phyloP scores from a whole-genome alignment of 2,888 invertebrate genomes.

The Drosophila vallismaia region DNA sequence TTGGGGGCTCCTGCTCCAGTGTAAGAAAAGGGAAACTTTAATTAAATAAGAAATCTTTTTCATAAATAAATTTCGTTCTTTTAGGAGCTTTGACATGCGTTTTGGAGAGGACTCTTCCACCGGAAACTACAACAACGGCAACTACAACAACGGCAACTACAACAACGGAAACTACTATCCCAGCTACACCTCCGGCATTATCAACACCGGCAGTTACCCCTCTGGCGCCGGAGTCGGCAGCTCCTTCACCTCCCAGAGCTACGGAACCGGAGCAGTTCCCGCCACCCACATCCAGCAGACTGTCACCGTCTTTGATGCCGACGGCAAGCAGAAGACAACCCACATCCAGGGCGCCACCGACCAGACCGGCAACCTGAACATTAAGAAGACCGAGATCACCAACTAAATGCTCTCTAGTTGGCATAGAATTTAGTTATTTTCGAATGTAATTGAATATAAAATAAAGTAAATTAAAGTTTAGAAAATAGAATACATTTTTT shows the following conservation, averaged over 20 bases:
- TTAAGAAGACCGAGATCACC: constrained; percentile 18
- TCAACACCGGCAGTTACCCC: neutral
- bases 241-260: constrained; percentile 6
- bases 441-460: constrained; percentile 18
- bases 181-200: neutral
- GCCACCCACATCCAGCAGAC: constrained; percentile 22
- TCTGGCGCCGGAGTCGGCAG: constrained; percentile 1
- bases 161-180: neutral
- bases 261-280: constrained; percentile 18
- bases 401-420: constrained; percentile 1
- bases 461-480: constrained; percentile 4
- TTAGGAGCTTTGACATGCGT: constrained; percentile 29
- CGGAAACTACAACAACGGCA: constrained; percentile 2
- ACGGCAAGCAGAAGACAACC: constrained; percentile 30
- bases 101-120: constrained; percentile 57
- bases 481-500: neutral
- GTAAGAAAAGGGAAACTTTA: too few species aligned
- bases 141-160: neutral
- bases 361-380: constrained; percentile 20
- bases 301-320: constrained; percentile 11
- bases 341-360: constrained; percentile 35
- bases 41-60: too few species aligned
- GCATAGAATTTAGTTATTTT: neutral
- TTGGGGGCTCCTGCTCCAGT: neutral
- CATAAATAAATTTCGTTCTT: neutral